phyloP scores from a whole-genome alignment of 2,113 vertebrate species.

The Corythornis vintsioides region DNA sequence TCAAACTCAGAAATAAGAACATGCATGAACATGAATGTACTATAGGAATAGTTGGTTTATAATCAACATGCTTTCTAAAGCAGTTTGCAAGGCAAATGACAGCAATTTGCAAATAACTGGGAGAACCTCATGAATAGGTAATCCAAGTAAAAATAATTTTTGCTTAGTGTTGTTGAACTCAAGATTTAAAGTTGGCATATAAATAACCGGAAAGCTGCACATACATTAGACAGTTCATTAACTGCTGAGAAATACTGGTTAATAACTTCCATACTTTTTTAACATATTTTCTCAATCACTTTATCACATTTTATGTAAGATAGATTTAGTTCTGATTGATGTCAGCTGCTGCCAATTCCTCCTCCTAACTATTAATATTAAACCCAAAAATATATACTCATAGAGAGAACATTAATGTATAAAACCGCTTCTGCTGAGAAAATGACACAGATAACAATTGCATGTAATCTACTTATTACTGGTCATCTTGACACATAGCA shows the following conservation, averaged over 20 bases:
- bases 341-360: neutral
- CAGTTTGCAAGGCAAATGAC: neutral
- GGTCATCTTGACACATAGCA: neutral
- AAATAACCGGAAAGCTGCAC: neutral
- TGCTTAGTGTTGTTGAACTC: neutral
- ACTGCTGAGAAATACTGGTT: neutral
- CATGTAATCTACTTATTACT: conserved; percentile 13
- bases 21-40: neutral
- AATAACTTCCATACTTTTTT: neutral
- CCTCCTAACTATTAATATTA: neutral
- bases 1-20: conserved; percentile 28
- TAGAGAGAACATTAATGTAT: neutral
- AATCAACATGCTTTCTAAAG: conserved; percentile 37
- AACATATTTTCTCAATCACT: neutral
- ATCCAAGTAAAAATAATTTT: neutral
- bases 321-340: neutral
- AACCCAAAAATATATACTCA: conserved; percentile 7
- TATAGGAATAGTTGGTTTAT: neutral
- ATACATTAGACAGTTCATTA: neutral
- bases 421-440: conserved; percentile 22
- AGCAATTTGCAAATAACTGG: neutral
- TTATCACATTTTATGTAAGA: neutral
- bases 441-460: neutral
- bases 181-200: neutral
- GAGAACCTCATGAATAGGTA: neutral